Evolutionary conservation across 2,797 vertebrate genomes (phyloP).

Genomic region (Protonibea diacanthus): DNA sequence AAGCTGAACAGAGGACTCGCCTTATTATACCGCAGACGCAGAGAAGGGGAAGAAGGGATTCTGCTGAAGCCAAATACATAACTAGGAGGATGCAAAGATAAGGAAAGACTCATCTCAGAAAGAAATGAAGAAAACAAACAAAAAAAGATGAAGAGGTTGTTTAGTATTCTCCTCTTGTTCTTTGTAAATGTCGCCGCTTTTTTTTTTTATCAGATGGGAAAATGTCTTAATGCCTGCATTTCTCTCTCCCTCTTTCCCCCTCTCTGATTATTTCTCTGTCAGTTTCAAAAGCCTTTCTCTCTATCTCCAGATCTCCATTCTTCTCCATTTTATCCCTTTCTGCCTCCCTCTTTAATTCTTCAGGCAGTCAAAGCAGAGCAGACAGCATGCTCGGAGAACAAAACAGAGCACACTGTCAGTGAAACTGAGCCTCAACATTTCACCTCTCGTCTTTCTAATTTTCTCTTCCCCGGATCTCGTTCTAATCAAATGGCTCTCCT

Average conservation of each 20-base stretch:
- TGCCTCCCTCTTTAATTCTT: slow-evolving; percentile 59
- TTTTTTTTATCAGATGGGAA: slow-evolving; percentile 61
- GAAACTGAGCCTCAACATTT: slow-evolving; percentile 60
- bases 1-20: slow-evolving; percentile 10
- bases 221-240: slow-evolving; percentile 41
- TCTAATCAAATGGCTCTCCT: slow-evolving; percentile 46
- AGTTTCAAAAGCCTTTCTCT: slow-evolving; percentile 49
- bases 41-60: slow-evolving; percentile 2
- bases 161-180: slow-evolving; percentile 53
- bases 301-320: slow-evolving; percentile 60
- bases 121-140: background rate
- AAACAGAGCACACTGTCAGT: slow-evolving; percentile 43
- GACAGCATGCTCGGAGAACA: slow-evolving; percentile 53
- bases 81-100: slow-evolving; percentile 26
- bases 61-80: slow-evolving; percentile 20
- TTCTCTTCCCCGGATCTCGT: slow-evolving; percentile 17
- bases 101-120: slow-evolving; percentile 10
- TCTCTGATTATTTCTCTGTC: slow-evolving; percentile 33
- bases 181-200: slow-evolving; percentile 55
- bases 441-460: slow-evolving; percentile 49
- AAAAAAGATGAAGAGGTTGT: slow-evolving; percentile 31
- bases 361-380: slow-evolving; percentile 57
- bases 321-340: slow-evolving; percentile 52
- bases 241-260: slow-evolving; percentile 9
- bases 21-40: slow-evolving; percentile 40